A percentile compares a stretch with the other conserved stretches of the same genome.
Evolutionary conservation across 2,113 vertebrate genomes (phyloP).

Genomic region (Periophthalmus modestus): DNA sequence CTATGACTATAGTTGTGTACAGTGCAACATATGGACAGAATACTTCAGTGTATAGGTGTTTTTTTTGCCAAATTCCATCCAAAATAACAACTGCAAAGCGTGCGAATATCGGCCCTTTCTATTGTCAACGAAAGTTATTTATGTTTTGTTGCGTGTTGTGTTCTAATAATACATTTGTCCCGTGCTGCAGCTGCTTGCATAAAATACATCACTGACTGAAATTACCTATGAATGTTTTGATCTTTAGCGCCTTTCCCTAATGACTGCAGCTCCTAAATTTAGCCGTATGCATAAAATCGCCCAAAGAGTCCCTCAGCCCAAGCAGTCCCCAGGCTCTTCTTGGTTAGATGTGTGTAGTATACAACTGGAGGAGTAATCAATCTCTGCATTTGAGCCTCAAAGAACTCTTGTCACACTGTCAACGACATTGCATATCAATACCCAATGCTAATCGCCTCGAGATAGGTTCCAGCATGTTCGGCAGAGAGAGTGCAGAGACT

Average conservation of each 20-base stretch:
- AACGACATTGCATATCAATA: not conserved
- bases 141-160: not conserved
- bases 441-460: not conserved
- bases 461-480: not conserved
- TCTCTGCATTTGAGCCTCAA: constrained; percentile 1
- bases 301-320: not conserved
- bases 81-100: not conserved
- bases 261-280: constrained; percentile 2
- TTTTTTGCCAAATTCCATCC: not conserved
- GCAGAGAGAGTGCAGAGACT: not conserved
- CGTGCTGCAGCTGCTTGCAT: not conserved
- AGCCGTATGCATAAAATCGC: constrained; percentile 1
- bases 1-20: too few relatives aligned
- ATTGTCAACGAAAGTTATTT: not conserved
- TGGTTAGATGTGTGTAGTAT: not conserved
- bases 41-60: too few relatives aligned
- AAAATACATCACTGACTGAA: constrained; percentile 6
- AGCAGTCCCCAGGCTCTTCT: not conserved
- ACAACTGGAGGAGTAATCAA: not conserved
- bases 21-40: too few relatives aligned
- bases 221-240: constrained; percentile 13
- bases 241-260: constrained; percentile 7
- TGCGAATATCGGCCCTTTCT: not conserved
- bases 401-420: constrained; percentile 11
- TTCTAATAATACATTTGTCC: not conserved